Evolutionary conservation across 1,140 invertebrate genomes (phyloP).

Genomic region (Lanistes nyassanus): DNA sequence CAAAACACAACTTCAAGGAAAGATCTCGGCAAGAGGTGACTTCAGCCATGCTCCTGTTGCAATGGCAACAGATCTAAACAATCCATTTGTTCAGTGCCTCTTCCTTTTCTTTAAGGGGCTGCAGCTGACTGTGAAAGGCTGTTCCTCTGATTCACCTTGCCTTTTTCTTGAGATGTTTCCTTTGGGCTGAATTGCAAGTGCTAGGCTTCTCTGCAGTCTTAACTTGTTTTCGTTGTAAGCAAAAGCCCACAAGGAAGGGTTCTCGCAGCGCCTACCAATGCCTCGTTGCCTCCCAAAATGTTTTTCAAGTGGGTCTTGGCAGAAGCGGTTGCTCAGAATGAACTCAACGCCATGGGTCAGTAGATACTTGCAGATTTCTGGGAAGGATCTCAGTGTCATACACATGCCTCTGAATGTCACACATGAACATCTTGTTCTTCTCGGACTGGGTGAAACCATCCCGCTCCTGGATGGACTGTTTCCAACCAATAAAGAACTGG

Average conservation of each 20-base stretch:
- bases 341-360: slow-evolving; percentile 10
- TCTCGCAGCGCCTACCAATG: slow-evolving; percentile 7
- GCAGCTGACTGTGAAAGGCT: too few species aligned
- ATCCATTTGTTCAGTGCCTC: too few species aligned
- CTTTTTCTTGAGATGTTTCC: too few species aligned
- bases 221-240: slow-evolving; percentile 10
- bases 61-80: too few species aligned
- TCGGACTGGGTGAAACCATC: slow-evolving; percentile 5
- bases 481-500: too few species aligned
- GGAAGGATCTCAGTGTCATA: slow-evolving; percentile 1
- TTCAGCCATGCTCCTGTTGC: too few species aligned
- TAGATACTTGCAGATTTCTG: slow-evolving; percentile 5
- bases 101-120: too few species aligned
- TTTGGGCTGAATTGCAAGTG: too few species aligned
- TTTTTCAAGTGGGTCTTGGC: slow-evolving; percentile 14
- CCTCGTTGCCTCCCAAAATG: slow-evolving; percentile 9
- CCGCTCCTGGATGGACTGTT: background rate
- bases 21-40: too few species aligned
- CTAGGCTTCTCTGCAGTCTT: background rate
- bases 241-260: slow-evolving; percentile 8
- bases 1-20: too few species aligned
- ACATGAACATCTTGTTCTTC: slow-evolving; percentile 15
- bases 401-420: background rate
- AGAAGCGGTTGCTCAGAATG: slow-evolving; percentile 7
- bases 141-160: too few species aligned